Evolutionary conservation across 2,113 vertebrate species (phyloP), one percentile per base, ranked within the genome.

Genomic region (Actenoides lindsayi): DNA sequence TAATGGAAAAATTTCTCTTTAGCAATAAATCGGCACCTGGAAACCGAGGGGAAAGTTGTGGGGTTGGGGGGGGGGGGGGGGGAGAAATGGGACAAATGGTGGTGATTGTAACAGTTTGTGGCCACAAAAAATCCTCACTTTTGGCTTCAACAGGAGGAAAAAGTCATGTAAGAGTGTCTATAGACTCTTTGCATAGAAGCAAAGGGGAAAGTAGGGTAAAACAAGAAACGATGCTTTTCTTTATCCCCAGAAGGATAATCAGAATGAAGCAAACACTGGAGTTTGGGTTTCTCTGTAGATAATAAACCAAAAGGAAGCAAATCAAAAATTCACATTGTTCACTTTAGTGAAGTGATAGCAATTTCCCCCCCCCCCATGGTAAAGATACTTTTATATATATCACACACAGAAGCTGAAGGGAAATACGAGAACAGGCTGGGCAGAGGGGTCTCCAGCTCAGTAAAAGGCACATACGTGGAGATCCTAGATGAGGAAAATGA

Each of bases 1-100:
- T 69, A 73, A 91, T 51, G 71, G 67, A 94, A 93, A 97, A 96
- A n/a, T n/a, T n/a, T n/a, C 51, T 93, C 48, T 88, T 95, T 77
- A 95, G 96, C 82, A 97, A 90, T 85, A 96, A 96, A 91, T 92
- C 3, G 0, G 76, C 69, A 81, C 67, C 78, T 65, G 87, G 92
- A 96, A 96, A 90, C 84, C 50, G 85, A 82, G 94, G 91, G 76
- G 75, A 65, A 82, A 71, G 46, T 12, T n/a, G n/a, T n/a, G n/a
- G n/a, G n/a, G n/a, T n/a, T n/a, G n/a, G n/a, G n/a, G n/a, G 81
- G 37, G 90, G 42, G 5, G 15, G 42, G 42, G 51, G 51, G 90
- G 95, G 54, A 94, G 83, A 94, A 93, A 93, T 24, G 81, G 86
- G 86, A 83, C 84, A 96, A 94, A 59, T 14, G 39, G 20, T 63